Evolutionary conservation across 2,797 vertebrate species (phyloP), one percentile per base, ranked within the genome.

Genomic region (Notoglanidium macrostoma): DNA sequence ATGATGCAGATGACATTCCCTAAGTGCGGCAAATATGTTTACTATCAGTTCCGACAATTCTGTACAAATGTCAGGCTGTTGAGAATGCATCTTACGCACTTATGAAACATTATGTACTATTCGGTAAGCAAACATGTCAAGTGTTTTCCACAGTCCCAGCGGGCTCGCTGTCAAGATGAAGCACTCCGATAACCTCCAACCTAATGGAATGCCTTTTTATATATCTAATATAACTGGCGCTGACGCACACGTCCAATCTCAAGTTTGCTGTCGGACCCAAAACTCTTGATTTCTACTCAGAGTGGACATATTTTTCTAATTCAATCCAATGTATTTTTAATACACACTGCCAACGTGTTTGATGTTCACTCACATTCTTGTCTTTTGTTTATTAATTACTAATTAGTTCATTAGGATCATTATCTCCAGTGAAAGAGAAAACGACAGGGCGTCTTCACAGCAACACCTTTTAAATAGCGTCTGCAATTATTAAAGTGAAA

Each of bases 21-120:
- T 72, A 57, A 85, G 32, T 32, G n/a, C 70, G 11, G n/a, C 65
- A 35, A 82, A 79, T 70, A 65, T 89, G 87, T 86, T 89, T 76
- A 85, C 46, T 67, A 87, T 86, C 74, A 54, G 63, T 72, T 57
- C 57, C 85, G 86, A 88, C 81, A 83, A 88, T 86, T 68, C 84
- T 88, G 84, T 68, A 61, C 72, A 85, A 65, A 85, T n/a, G 77
- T 85, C 76, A 73, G 2, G 21, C 70, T 32, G 72, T 49, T 70
- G 76, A 35, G 44, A 76, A 59, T 51, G 57, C 23, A n/a, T 85
- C 57, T 29, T 46, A 32, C 54, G 74, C 51, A 78, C 68, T 82
- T 51, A 67, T 57, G 80, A 74, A 87, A 49, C 57, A n/a, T 40
- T 12, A 83, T 55, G 70, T 15, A 74, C 80, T 46, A 61, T 80